Base-by-base conservation (phyloP, 2,888 invertebrate genomes). In the Drosophila ustulata region DNA sequence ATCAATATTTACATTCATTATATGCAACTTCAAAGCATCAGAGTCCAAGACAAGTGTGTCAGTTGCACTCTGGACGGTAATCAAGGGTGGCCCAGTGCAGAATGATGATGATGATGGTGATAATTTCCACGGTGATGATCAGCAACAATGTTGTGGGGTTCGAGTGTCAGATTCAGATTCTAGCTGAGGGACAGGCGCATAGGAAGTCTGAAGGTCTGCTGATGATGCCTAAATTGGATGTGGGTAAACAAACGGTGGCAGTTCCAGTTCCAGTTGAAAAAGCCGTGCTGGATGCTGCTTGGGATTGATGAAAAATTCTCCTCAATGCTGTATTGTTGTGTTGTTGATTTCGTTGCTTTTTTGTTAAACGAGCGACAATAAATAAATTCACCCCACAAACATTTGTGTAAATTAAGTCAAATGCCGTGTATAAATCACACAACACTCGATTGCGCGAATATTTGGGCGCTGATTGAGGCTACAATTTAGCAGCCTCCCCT, bases 371-470 rank as follows among this genome's bases (percentile, higher is more conserved):
- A 56, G 46, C 66, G 71, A 69, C 64, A 78, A 64, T 61, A 66
- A 83, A 67, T 64, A 67, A 85, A 80, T 88, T 71, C 64, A 68
- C 76, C 83, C 82, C 86, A 64, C 49, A 59, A 69, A 72, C 62
- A 67, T 81, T 52, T 67, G 53, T 69, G 72, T 76, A 84, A 84
- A 84, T 88, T 88, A 79, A 84, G 75, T 87, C 69, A 72, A 87
- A 83, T 57, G 18, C 57, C 46, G 34, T 47, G 57, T 88, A 87
- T 78, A 78, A 81, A 87, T 87, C 84, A 88, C 71, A 85, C 55
- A 69, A 69, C 79, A 81, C 89, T 88, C 89, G 78, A 88, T 83
- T 88, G 81, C 49, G 84, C 78, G 71, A 86, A 83, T 86, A 71
- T 82, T 71, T 65, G 55, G 74, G 37, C 47, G 62, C 64, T 75